phyloP scores from a whole-genome alignment of 2,113 vertebrate genomes.

The Scalopus aquaticus region DNA sequence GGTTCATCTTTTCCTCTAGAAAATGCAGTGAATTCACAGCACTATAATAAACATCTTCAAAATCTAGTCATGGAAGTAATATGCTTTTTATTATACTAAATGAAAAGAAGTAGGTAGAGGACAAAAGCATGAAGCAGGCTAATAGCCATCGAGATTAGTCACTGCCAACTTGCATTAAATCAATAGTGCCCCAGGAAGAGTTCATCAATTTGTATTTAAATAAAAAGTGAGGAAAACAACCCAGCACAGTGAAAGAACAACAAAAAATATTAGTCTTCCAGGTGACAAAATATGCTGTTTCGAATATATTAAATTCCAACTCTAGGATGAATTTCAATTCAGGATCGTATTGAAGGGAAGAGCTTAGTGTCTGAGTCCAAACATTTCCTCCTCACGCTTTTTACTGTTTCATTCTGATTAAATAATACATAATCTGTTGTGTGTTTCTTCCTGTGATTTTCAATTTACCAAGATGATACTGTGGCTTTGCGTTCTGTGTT shows the following conservation, averaged over 20 bases:
- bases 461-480: not conserved
- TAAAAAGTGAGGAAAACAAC: conserved; percentile 26
- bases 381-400: not conserved
- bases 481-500: not conserved
- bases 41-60: not conserved
- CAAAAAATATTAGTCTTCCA: not conserved
- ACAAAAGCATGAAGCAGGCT: not conserved
- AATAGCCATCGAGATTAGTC: not conserved
- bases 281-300: not conserved
- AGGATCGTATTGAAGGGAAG: conserved; percentile 9
- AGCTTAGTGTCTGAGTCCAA: not conserved
- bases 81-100: not conserved
- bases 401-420: not conserved
- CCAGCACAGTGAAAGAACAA: not conserved
- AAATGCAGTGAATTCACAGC: not conserved
- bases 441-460: not conserved
- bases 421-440: not conserved
- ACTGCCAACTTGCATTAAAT: not conserved
- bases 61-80: not conserved
- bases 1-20: not conserved
- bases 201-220: conserved; percentile 32
- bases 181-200: not conserved
- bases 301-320: not conserved
- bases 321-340: not conserved
- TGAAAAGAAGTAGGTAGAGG: not conserved